Evolutionary conservation across 2,797 vertebrate genomes (phyloP).

Genomic region (Epinephelus coioides): DNA sequence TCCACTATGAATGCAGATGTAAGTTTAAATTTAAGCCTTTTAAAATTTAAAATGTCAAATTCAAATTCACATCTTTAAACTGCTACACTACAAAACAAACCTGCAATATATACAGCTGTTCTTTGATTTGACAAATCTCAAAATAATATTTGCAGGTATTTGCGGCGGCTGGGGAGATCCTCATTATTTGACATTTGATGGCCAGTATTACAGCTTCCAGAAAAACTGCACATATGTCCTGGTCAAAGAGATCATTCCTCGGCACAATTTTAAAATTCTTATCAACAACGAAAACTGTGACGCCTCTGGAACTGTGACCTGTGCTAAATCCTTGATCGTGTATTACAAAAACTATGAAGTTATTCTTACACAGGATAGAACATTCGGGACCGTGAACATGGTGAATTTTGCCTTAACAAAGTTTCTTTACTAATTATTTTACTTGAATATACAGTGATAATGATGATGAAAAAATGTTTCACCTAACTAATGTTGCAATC

Average conservation of each 20-base stretch:
- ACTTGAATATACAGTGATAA: not conserved
- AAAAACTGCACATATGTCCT: constrained; percentile 94
- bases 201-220: constrained; percentile 92
- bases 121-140: not conserved
- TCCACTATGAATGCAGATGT: constrained; percentile 91
- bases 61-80: not conserved
- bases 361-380: constrained; percentile 73
- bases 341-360: constrained; percentile 88
- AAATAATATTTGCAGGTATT: constrained; percentile 82
- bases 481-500: constrained; percentile 12
- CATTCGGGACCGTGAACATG: constrained; percentile 48
- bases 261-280: constrained; percentile 83
- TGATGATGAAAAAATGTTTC: constrained; percentile 15
- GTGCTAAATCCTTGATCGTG: constrained; percentile 84
- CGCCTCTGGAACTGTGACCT: constrained; percentile 63
- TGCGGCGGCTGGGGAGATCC: constrained; percentile 94
- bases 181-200: constrained; percentile 93
- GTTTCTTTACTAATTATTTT: not conserved
- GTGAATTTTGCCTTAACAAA: constrained; percentile 58
- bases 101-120: not conserved
- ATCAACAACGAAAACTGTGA: constrained; percentile 92
- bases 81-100: not conserved
- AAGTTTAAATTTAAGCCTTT: constrained; percentile 69
- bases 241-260: constrained; percentile 88
- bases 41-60: not conserved